Evolutionary conservation across 2,113 vertebrate genomes (phyloP), one percentile per base, ranked within the genome.

Genomic region (Paratilapia polleni): DNA sequence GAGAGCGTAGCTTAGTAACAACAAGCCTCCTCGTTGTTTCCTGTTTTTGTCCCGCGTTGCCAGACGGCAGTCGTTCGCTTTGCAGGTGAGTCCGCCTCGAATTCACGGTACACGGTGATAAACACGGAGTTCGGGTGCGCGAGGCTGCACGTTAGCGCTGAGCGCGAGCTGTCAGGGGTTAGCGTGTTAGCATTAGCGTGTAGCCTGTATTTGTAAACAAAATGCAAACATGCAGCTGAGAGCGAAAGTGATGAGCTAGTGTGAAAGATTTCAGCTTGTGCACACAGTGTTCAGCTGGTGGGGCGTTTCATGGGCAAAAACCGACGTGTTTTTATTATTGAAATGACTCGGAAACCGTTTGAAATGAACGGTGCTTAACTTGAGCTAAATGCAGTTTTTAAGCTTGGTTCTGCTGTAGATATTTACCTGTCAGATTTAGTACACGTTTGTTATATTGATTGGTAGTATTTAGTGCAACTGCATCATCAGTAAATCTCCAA

Each of bases 131-230:
- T 2, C 0, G 4, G 13, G 6, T 20, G 41, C 43, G 66, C 19
- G 0, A 24, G 5, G 0, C 28, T 9, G 41, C 43, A 70, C 0
- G 5, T 26, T 12, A 19, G 13, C 26, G 2, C 19, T 0, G 17
- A 4, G 70, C 81, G 2, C 17, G 2, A 20, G 8, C 0, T 6
- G 24, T 43, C 73, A 77, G 68, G 62, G 2, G 15, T 74, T 91
- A 92, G 87, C 88, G n/a, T n/a, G n/a, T n/a, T n/a, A n/a, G n/a
- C n/a, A n/a, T n/a, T n/a, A n/a, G n/a, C n/a, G n/a, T n/a, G n/a
- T n/a, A n/a, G n/a, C n/a, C 4, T 64, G 41, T 84, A 79, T 91
- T 89, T 87, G 91, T 92, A 91, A 92, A 92, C 91, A 92, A 56
- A 20, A 80, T 34, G 6, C 2, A 24, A 78, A 54, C 57, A 28